phyloP scores from a whole-genome alignment of 2,888 invertebrate genomes.

The Eurytoma californica region DNA sequence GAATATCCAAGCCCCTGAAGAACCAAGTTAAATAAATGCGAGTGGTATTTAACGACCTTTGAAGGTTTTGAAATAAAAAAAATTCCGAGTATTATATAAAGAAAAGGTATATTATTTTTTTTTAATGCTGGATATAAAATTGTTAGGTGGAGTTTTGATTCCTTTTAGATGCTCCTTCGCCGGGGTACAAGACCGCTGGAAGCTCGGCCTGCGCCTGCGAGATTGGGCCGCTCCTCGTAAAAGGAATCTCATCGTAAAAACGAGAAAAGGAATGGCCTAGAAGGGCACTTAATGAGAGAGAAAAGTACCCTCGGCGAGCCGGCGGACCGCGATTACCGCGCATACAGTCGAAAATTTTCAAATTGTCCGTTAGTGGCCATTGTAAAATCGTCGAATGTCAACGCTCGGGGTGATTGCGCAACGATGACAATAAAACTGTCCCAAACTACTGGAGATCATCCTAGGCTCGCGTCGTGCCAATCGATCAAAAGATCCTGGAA shows the following conservation, averaged over 20 bases:
- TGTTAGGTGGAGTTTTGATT: not conserved
- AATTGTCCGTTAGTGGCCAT: not conserved
- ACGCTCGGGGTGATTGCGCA: slow-evolving; percentile 21
- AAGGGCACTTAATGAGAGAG: slow-evolving; percentile 28
- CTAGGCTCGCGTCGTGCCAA: not conserved
- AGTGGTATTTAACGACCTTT: too few species aligned
- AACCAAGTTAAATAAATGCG: too few species aligned
- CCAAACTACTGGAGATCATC: not conserved
- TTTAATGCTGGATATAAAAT: slow-evolving; percentile 19
- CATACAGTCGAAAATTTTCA: too few species aligned
- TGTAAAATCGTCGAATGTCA: not conserved
- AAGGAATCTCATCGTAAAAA: slow-evolving; percentile 46
- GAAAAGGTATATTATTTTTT: slow-evolving; percentile 16
- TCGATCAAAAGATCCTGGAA: not conserved
- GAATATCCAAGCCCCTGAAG: too few species aligned
- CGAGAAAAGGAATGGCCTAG: slow-evolving; percentile 21
- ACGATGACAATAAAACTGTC: slow-evolving; percentile 12
- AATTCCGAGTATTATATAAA: slow-evolving; percentile 6
- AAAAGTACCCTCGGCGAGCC: slow-evolving; percentile 22
- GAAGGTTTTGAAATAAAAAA: not conserved
- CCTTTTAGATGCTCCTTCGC: not conserved
- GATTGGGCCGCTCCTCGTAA: slow-evolving; percentile 54
- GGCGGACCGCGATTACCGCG: not conserved
- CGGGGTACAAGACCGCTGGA: not conserved
- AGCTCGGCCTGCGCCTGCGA: not conserved